Percentiles rank a stretch among this genome's conserved stretches.
These are phyloP conservation scores for Fringilla coelebs DNA, from an alignment of 2,797 vertebrate species.

Conservation along the genomic window DNA sequence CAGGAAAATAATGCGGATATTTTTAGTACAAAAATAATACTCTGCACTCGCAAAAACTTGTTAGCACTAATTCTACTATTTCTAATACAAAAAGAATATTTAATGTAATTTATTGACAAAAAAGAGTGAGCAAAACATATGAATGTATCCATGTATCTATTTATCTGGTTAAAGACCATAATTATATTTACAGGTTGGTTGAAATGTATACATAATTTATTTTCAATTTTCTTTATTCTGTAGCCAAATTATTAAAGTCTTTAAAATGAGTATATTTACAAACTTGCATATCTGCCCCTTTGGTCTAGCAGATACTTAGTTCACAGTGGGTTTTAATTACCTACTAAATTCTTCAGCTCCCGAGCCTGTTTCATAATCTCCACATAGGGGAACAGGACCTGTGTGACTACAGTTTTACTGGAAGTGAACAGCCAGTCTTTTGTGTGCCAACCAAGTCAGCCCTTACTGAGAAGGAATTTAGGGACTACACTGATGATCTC, in stretches of 20 bases:
- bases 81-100: not conserved
- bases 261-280: not conserved
- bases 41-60: not conserved
- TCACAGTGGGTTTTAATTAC: constrained; percentile 6
- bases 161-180: not conserved
- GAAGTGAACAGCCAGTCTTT: constrained; percentile 44
- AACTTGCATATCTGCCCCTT: not conserved
- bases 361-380: not conserved
- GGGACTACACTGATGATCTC: not conserved
- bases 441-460: not conserved
- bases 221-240: not conserved
- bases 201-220: not conserved
- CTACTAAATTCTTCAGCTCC: not conserved
- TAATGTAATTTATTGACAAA: not conserved
- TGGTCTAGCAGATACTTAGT: not conserved
- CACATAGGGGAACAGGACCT: not conserved
- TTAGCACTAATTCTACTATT: not conserved
- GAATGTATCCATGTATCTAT: not conserved
- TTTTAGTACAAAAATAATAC: not conserved
- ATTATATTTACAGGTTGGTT: not conserved
- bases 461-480: not conserved
- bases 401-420: constrained; percentile 33
- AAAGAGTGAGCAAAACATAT: not conserved
- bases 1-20: not conserved
- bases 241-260: not conserved